Percentiles rank a stretch among this genome's conserved stretches.
These are phyloP conservation scores for Ficedula albicollis DNA, from an alignment of 2,797 vertebrate genomes.

Conservation along the genomic window DNA sequence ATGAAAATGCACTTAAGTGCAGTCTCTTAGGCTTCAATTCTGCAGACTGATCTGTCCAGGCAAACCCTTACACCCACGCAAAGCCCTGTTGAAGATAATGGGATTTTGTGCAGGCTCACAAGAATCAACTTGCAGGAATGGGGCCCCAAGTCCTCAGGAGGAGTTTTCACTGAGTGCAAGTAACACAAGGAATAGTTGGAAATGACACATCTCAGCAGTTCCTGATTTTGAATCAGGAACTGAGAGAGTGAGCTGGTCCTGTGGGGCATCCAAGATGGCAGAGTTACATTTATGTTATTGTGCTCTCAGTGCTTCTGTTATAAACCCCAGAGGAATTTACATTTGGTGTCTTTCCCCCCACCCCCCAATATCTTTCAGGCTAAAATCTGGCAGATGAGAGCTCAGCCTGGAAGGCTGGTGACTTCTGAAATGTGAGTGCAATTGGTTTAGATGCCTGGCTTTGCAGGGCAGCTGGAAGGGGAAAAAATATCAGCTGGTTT, in stretches of 20 bases:
- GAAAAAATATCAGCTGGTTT: not conserved
- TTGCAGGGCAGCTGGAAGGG: not conserved
- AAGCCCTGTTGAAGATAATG: not conserved
- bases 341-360: not conserved
- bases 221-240: not conserved
- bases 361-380: not conserved
- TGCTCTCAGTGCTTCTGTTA: not conserved
- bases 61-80: not conserved
- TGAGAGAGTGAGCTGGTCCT: not conserved
- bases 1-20: not conserved
- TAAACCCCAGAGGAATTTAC: not conserved
- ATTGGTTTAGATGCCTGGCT: not conserved
- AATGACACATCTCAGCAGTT: not conserved
- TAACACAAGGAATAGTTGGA: not conserved
- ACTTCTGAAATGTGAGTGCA: not conserved
- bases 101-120: not conserved
- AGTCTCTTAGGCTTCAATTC: not conserved
- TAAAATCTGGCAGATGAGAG: not conserved
- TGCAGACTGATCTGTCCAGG: not conserved
- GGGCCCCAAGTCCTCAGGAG: fast-evolving
- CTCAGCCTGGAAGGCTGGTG: not conserved
- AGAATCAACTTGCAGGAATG: not conserved
- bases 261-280: not conserved
- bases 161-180: not conserved
- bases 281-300: not conserved